Evolutionary conservation across 1,140 invertebrate species (phyloP), one percentile per base, ranked within the genome.

Genomic region (Zeugodacus cucurbitae): DNA sequence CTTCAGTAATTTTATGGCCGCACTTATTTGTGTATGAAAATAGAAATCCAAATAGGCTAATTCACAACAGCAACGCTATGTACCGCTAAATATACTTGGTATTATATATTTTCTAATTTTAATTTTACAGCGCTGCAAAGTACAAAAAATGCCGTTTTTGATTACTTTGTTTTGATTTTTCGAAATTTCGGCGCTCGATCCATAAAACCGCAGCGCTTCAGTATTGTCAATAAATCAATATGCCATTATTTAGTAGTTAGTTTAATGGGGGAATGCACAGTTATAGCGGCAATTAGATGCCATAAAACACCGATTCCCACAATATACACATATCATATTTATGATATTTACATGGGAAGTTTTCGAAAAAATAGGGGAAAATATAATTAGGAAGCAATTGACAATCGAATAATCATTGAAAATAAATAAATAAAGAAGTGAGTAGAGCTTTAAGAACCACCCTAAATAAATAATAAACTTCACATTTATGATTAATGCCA

Each of bases 231-330:
- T 54, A 44, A 82, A 82, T 44, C n/a, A 44, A 54, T 82, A 26
- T 82, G 41, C 26, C 74, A 54, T 82, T 82, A 54, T 82, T 82
- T 82, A 41, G 74, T 44, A 82, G 44, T 48, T 26, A 20, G 26
- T 70, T 70, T 34, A 34, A 14, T 54, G 48, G 11, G 34, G 32
- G 64, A 20, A 48, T 82, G 26, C 11, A 48, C 37, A 29, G n/a
- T 82, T 82, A 82, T 54, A 10, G 11, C 11, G 26, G 41, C 41
- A 82, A 82, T 82, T 48, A 82, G 41, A 26, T 11, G 26, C 11
- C 41, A 82, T 82, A 82, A 82, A 82, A 82, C 17, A 74, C 67
- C 8, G 67, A 37, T 82, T 82, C n/a, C 44, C n/a, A 54, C 74
- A 48, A 37, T 74, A 41, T 14, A 54, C 2, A 10, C 22, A 74